Base-by-base conservation (phyloP, 2,797 vertebrate species). In the Syndactyla subalaris region DNA sequence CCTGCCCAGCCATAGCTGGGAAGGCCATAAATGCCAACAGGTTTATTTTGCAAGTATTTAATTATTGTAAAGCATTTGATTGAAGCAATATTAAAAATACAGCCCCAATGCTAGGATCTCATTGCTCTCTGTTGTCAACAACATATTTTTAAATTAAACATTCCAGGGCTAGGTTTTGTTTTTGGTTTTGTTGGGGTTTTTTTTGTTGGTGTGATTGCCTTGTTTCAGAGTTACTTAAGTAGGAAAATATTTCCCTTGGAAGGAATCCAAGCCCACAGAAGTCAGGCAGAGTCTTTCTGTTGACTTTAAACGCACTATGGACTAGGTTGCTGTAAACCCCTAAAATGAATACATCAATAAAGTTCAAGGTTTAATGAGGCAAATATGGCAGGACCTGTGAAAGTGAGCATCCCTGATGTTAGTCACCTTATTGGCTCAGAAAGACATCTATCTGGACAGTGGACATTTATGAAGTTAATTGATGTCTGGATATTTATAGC, bases 231-330 rank as follows among this genome's bases (percentile, higher is more conserved):
- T 96, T 94, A 94, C 94, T 96, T 92, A 94, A 97, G 85, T 81
- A 94, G 95, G 93, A 96, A 96, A 96, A 89, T 91, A 96, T 96
- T 96, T 96, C 91, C 51, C 59, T 95, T 96, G 95, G 95, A 96
- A 85, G 39, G 14, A 75, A 92, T 95, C 89, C 95, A 97, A 94
- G 59, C 82, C 89, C 87, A 88, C 87, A 89, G 87, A 96, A 96
- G 75, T 93, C 62, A 94, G 82, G 89, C 93, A 88, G 89, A 93
- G 76, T 48, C 73, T 78, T 73, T 83, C 79, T 94, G 59, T 90
- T 96, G 93, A 95, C 88, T 95, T 95, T 84, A 88, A 94, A 88
- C 39, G 85, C 66, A 76, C 79, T 73, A 38, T 57, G 91, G 87
- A 78, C 95, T 76, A 66, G 45, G 68, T 85, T 91, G 66, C 71